Evolutionary conservation across 2,888 invertebrate species (phyloP), one percentile per base, ranked within the genome.

Genomic region (Saturnia japonica): DNA sequence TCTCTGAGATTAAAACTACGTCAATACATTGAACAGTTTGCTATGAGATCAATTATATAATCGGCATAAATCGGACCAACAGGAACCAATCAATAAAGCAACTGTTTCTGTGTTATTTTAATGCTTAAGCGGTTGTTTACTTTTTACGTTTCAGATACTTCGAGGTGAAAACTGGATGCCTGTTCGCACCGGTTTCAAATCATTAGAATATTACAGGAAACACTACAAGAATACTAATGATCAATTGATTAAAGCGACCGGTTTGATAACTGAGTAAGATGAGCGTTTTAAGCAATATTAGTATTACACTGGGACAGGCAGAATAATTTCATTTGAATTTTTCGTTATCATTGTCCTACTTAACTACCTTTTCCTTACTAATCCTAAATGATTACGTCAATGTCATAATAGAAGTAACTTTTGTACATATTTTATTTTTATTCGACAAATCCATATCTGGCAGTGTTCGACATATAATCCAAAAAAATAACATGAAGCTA

Each of bases 121-220:
- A 51, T 51, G 6, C 47, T 51, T 51, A 9, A 22, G 22, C 54
- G 6, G 8, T 22, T 22, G n/a, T 54, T n/a, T 12, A 22, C 8
- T 54, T 3, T 54, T 7, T 19, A 51, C 19, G 22, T 68, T 71
- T 79, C 71, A 90, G 90, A 73, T 90, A 45, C 77, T 89, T 22
- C 81, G 89, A n/a, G 81, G 83, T 67, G 90, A 90, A 77, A 87
- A 89, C 72, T 77, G 76, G 73, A 69, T 83, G 71, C 90, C 90
- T 3, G 68, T 80, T 4, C 80, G 91, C 9, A 82, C 85, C 1
- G 90, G 89, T 19, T 87, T 91, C 47, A 70, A 75, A 40, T 82
- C 85, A 2, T 75, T 90, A 11, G 82, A 83, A 51, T 82, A 89
- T 74, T 90, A 85, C 69, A 83, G 90, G 73, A 80, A 82, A 47